Base-by-base conservation (phyloP, 1,140 invertebrate genomes). In the Psilanteris sp. region DNA sequence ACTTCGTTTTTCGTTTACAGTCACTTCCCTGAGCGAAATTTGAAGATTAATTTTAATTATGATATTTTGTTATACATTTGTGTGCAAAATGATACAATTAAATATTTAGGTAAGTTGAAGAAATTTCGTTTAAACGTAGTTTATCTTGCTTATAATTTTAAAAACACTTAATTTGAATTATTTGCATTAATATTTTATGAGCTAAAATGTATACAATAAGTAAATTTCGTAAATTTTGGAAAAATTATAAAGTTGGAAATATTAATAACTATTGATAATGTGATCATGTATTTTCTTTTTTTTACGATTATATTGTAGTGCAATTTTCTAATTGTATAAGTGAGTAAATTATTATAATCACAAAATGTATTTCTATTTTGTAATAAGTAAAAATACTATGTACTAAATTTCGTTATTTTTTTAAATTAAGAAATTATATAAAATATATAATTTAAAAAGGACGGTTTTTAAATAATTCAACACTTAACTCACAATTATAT, bases 21-120 rank as follows among this genome's bases (percentile, higher is more conserved):
- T 18, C 6, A 52, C 3, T 50, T 64, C 59, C 59, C 59, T 64
- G 59, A 64, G 59, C n/a, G 9, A 50, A 52, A 43, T 52, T 43
- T 16, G 34, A 52, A 27, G 10, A 43, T 26, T 32, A n/a, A 55
- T 55, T 24, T 37, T 37, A 32, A 6, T 8, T 11, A 26, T 54
- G 50, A 32, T 57, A 31, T 43, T 43, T 24, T 4, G 8, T 20
- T 1, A 22, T 44, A 44, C n/a, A 34, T 20, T 4, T 13, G 13
- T 6, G 37, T 24, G 26, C 32, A 4, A n/a, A n/a, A n/a, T n/a
- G n/a, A 37, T 22, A 32, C 18, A 36, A 18, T 9, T 32, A n/a
- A 48, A 14, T 34, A 29, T 52, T 41, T 16, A 32, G 5, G 11
- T 10, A 13, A 46, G 41, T 46, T 27, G 55, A 61, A 18, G 31